Conservation (phyloP, 2,797 vertebrate species). For the Eutrigla gurnardus region DNA sequence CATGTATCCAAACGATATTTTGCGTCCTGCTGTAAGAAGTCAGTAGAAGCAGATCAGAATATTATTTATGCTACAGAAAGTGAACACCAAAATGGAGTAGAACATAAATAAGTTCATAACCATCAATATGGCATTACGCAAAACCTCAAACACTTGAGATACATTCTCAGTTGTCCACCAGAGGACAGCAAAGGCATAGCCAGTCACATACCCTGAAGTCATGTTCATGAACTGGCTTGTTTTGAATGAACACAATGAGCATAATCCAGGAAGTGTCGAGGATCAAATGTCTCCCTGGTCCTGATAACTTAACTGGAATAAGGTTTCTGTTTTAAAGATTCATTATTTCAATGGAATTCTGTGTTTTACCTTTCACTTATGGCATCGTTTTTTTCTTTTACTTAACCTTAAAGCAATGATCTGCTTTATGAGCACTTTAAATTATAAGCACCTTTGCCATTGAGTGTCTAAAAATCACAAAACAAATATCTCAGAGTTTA, state of each 20-base stretch:
- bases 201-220: conserved; percentile 7
- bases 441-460: neutral
- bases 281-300: conserved; percentile 24
- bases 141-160: neutral
- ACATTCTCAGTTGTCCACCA: conserved; percentile 63
- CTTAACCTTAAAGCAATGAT: neutral
- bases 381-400: neutral
- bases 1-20: neutral
- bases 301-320: conserved; percentile 9
- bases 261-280: conserved; percentile 47
- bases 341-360: neutral
- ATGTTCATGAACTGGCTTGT: conserved; percentile 36
- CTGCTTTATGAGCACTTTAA: neutral
- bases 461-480: neutral
- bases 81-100: neutral
- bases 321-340: neutral
- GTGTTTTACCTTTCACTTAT: neutral
- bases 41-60: neutral
- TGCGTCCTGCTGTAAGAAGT: neutral
- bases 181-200: conserved; percentile 75
- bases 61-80: neutral
- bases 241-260: conserved; percentile 13
- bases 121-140: too few relatives aligned
- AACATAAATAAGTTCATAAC: neutral
- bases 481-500: neutral